Evolutionary conservation across 1,140 invertebrate genomes (phyloP).

Genomic region (Zelostemma sp.): DNA sequence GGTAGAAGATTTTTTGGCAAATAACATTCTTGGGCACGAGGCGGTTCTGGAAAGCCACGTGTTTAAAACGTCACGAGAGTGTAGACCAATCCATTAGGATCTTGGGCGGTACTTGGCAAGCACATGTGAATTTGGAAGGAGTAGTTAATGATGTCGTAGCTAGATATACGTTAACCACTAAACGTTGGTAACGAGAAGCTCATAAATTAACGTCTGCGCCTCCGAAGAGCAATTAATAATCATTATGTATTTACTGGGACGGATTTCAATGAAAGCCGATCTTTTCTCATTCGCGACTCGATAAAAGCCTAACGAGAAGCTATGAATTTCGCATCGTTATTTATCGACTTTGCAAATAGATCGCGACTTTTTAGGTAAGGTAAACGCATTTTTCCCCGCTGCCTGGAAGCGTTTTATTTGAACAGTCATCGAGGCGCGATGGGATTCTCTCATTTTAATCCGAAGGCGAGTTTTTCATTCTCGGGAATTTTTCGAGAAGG

Average conservation of each 20-base stretch:
- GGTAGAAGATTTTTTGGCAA: slow-evolving; percentile 45
- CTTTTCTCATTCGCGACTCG: slow-evolving; percentile 3
- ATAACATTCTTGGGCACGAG: slow-evolving; percentile 52
- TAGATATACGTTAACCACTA: slow-evolving; percentile 10
- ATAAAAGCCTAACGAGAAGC: not conserved
- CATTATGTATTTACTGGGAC: slow-evolving; percentile 9
- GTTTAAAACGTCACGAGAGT: slow-evolving; percentile 48
- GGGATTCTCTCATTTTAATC: not conserved
- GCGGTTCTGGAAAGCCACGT: slow-evolving; percentile 55
- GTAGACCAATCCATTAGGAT: slow-evolving; percentile 40
- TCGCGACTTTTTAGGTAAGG: no score
- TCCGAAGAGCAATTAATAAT: slow-evolving; percentile 3
- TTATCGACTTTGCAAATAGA: no score
- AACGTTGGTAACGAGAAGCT: slow-evolving; percentile 11
- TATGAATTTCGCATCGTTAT: not conserved
- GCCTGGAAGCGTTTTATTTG: no score
- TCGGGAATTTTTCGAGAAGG: slow-evolving; percentile 38
- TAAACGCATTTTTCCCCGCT: not conserved
- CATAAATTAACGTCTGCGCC: slow-evolving; percentile 9
- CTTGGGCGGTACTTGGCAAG: slow-evolving; percentile 64
- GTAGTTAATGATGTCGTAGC: slow-evolving; percentile 57
- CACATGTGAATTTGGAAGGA: slow-evolving; percentile 51
- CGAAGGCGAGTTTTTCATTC: slow-evolving; percentile 12
- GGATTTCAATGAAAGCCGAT: slow-evolving; percentile 1
- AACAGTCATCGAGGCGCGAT: no score